Evolutionary conservation across 2,797 vertebrate species (phyloP), one percentile per base, ranked within the genome.

Genomic region (Syngnathus rostellatus): DNA sequence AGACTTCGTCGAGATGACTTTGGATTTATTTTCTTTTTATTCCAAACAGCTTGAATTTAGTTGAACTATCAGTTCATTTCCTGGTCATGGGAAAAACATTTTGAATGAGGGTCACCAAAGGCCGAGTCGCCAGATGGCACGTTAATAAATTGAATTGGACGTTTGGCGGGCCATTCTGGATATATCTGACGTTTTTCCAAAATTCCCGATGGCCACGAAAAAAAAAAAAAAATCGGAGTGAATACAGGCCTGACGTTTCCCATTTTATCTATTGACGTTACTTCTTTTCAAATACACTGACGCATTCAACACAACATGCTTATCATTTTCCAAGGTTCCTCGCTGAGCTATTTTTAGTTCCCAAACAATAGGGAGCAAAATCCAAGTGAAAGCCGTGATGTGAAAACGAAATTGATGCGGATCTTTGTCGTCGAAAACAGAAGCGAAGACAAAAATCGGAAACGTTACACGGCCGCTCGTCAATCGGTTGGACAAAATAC

Each of bases 11-110:
- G 16, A 16, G 40, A 62, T 62, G 60, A 45, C 60, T 8, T 82
- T 75, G 77, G 69, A 76, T 66, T 21, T 60, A 65, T 48, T 70
- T 60, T 31, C 69, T 60, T 71, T 60, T 43, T 46, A 60, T 58
- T 68, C 51, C 67, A 74, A 70, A 51, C 14, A 25, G 55, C 45
- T 41, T 37, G 54, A 64, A 54, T 64, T 23, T 11, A 65, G 57
- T 64, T 67, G 25, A 55, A 65, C 61, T 68, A 23, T 64, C 62
- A 41, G 46, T 2, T 4, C 4, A 67, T 58, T 43, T 45, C 16
- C 60, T 45, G 60, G n/a, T 62, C 40, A 41, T 17, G n/a, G 39
- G 31, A 41, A 41, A 39, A 19, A 59, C 21, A 7, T 61, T 41
- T n/a, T 12, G 43, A 11, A 76, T 68, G 39, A 58, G 69, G n/a